Conservation (phyloP, 2,797 vertebrate genomes). For the Galaxias olidus region DNA sequence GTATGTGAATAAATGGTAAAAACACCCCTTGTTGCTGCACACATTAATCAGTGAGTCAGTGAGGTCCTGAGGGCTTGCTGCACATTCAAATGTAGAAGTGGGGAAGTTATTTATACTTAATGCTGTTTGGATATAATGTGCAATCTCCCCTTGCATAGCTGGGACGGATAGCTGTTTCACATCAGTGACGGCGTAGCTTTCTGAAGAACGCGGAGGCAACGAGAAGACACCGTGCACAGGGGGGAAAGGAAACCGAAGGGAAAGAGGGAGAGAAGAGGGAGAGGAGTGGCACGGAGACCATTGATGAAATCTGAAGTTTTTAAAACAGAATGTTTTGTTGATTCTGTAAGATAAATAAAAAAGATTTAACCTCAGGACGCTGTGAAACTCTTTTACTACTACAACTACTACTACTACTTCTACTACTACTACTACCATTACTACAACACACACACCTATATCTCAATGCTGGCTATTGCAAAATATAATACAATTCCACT, state of each 20-base stretch:
- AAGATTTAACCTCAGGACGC: no score
- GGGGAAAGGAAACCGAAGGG: not conserved
- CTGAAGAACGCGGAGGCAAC: slow-evolving; percentile 26
- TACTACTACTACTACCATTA: no score
- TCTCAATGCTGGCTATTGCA: no score
- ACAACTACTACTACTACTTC: no score
- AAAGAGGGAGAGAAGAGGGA: not conserved
- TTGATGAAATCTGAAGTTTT: not conserved
- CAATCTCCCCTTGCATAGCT: slow-evolving; percentile 27
- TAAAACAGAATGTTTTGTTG: no score
- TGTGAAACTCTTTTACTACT: no score
- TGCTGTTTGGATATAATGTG: slow-evolving; percentile 44
- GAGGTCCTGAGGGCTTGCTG: slow-evolving; percentile 32
- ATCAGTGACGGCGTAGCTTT: slow-evolving; percentile 39
- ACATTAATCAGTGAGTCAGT: slow-evolving; percentile 35
- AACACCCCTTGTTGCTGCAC: slow-evolving; percentile 4
- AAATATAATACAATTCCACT: no score
- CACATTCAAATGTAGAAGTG: slow-evolving; percentile 54
- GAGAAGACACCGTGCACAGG: no score
- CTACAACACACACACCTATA: no score
- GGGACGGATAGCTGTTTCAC: slow-evolving; percentile 26
- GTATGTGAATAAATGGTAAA: not conserved
- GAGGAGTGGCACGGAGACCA: not conserved
- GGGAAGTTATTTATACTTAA: slow-evolving; percentile 54
- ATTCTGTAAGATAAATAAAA: no score